Base-by-base conservation (phyloP, 2,113 vertebrate genomes). In the Serilophus lunatus region DNA sequence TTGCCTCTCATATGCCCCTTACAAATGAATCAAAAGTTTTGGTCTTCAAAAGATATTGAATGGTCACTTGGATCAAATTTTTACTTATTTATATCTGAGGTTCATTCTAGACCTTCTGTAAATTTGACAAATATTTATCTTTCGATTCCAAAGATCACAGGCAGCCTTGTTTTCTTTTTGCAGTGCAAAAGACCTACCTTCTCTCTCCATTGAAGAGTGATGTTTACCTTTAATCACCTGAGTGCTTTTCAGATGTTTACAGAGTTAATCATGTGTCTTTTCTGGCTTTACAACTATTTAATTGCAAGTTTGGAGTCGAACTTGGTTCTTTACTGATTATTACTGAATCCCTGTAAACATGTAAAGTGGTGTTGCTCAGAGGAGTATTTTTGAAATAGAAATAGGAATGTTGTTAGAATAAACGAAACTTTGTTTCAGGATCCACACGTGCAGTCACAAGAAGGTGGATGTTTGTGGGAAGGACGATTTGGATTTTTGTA, bases 171-270 rank as follows among this genome's bases (percentile, higher is more conserved):
- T 54, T 45, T 17, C 18, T 42, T 74, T 64, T 51, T 47, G 19
- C 31, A 25, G 49, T 17, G 13, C 6, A 2, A 24, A 77, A 72
- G 50, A 22, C 19, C 38, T 51, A 2, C 45, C 54, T 83, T 2
- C 6, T 8, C 18, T 50, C 54, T 71, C 15, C 14, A 7, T 2
- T 47, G 50, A 57, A 69, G 23, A 77, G 12, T 1, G 0, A 4
- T 51, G 13, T 71, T 94, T 94, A 22, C 38, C 24, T 90, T 88
- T 51, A 66, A 45, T 95, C 49, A 71, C 57, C 79, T 74, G 68
- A 59, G 45, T 65, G 31, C 33, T 71, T 80, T 64, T 53, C 86
- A 47, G 60, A 31, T 86, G n/a, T 95, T 93, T 94, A 9, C 76
- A 35, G 36, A 92, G 25, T 38, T 74, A 75, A 82, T 88, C 28